Evolutionary conservation across 2,113 vertebrate species (phyloP), one percentile per base, ranked within the genome.

Genomic region (Miniopterus natalensis): DNA sequence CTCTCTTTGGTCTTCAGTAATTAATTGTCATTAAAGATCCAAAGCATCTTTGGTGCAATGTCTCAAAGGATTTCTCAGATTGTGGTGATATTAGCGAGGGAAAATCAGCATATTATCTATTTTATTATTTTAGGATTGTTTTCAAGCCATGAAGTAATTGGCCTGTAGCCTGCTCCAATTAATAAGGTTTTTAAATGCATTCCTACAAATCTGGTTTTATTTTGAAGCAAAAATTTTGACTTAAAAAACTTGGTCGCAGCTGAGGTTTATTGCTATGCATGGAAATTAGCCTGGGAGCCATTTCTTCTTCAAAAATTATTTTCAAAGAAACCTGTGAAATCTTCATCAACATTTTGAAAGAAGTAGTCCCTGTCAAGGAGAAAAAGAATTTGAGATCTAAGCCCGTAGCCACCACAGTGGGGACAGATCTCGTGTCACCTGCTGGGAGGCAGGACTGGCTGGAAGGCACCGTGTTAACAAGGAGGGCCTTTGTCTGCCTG

Each of bases 321-420:
- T 96, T 97, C 92, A 96, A 97, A 97, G 96, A 83, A 85, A 55
- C 95, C 90, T 97, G 51, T 71, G 94, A 95, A 95, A 97, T 81
- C 86, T 90, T 96, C 63, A 59, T 80, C 80, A 88, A 40, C 29
- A 68, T 51, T 95, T 92, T 94, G 78, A 95, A 92, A 92, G 85
- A 84, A 73, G 49, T 84, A 80, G 81, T 75, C 18, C 27, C 78
- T 87, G 79, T 92, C 77, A 75, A 93, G 83, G 51, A 90, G 89
- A 92, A 94, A 95, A 96, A 93, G 84, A 78, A 71, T 73, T 71
- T 63, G 81, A 86, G 59, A 96, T 91, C 83, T 88, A 88, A 97
- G 84, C 55, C 75, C 71, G 61, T 59, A 91, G 92, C 77, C 40
- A 70, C 57, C 77, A 53, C 2, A 23, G 55, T 36, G 65, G 81